Evolutionary conservation across 2,797 vertebrate genomes (phyloP), one percentile per base, ranked within the genome.

Genomic region (Cossypha heuglini): DNA sequence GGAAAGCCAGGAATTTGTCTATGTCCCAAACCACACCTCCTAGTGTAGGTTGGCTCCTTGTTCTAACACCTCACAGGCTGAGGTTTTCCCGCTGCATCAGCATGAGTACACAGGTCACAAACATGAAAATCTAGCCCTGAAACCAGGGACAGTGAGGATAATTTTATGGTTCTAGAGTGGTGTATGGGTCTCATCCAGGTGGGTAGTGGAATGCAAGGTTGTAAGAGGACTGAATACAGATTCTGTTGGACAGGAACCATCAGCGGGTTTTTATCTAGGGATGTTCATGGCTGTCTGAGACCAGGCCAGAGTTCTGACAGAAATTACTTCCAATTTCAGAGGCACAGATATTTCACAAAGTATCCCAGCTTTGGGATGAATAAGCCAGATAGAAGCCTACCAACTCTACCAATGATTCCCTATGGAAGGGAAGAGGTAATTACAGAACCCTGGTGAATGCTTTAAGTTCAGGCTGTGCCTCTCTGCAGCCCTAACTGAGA

Each of bases 381-480:
- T 61, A 77, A 84, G 16, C 29, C 62, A 63, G 66, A 48, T 20
- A 92, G 79, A 90, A 80, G 33, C 68, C 37, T 74, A 40, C 38
- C 1, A 4, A 57, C 13, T 42, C 17, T 59, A 51, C 12, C 18
- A 42, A 0, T 46, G 64, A 31, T 7, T 59, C 19, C 18, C 45
- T 25, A 3, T 1, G 55, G 55, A 74, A 88, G 66, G 52, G 58
- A 91, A 64, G 29, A 61, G 38, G 33, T 46, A 54, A 64, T 43
- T 45, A n/a, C 43, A 77, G 40, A 61, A 61, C 12, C 2, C 24
- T 25, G 21, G 15, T 31, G 49, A 75, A n/a, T 33, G 8, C n/a
- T 54, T 80, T 83, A 31, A 55, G 19, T 31, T 43, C 78, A 69
- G 62, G 46, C 71, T 17, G 3, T 74, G 35, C 37, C 22, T 81